Conservation (phyloP, 2,113 vertebrate genomes). For the Sorex araneus region DNA sequence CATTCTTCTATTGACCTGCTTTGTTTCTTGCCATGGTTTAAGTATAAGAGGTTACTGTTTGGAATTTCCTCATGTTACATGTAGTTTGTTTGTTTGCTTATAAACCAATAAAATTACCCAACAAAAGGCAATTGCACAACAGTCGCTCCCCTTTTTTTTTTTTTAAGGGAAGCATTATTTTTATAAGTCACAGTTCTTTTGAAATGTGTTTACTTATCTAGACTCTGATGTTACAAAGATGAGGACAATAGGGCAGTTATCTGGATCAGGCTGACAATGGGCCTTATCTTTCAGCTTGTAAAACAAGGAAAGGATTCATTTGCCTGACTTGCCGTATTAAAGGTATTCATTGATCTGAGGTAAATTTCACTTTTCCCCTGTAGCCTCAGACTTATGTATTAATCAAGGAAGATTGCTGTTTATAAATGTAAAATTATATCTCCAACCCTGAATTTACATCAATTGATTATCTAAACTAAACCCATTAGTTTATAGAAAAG, state of each 20-base stretch:
- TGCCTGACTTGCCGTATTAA: background rate
- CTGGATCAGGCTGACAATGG: background rate
- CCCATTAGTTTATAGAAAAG: background rate
- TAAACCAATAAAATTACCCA: conserved; percentile 61
- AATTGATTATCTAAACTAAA: background rate
- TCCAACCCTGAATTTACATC: background rate
- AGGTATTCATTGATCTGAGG: background rate
- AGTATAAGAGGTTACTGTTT: conserved; percentile 71
- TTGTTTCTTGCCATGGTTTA: conserved; percentile 64
- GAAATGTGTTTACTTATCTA: conserved; percentile 72
- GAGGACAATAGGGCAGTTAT: background rate
- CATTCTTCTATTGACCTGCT: conserved; percentile 28
- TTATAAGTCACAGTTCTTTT: conserved; percentile 72
- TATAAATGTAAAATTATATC: conserved; percentile 33
- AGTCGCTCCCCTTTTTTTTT: conserved; percentile 16
- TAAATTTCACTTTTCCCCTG: background rate
- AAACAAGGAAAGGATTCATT: conserved; percentile 19
- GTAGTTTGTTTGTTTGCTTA: conserved; percentile 65
- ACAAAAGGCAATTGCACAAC: conserved; percentile 70
- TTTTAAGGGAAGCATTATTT: conserved; percentile 58
- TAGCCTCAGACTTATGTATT: background rate
- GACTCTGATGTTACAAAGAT: conserved; percentile 11
- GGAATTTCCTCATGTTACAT: conserved; percentile 65
- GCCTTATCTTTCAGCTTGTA: background rate
- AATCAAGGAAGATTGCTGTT: conserved; percentile 3